Evolutionary conservation across 1,140 invertebrate genomes (phyloP), one percentile per base, ranked within the genome.

Genomic region (Stegodyphus dumicola): DNA sequence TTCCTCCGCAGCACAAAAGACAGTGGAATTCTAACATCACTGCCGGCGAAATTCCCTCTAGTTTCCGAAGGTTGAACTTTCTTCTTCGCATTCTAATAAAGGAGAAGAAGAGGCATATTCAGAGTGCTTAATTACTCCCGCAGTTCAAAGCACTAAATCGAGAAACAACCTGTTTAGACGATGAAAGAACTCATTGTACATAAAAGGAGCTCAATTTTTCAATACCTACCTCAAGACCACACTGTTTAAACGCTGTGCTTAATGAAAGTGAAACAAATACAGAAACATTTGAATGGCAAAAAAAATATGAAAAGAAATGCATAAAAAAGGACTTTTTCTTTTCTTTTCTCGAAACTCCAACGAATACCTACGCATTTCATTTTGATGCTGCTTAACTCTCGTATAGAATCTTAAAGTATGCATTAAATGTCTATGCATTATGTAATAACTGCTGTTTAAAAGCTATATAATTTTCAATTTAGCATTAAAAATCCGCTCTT

Each of bases 241-340:
- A 74, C 70, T 85, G 65, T 84, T 76, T 67, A 84, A 84, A 84
- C 73, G 81, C 56, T 13, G 65, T 67, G 51, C 81, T 76, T 85
- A 85, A 85, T 85, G 81, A 85, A 85, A 85, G 81, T 85, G 81
- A 85, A 85, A 85, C 81, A 85, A 85, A 85, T 77, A 85, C 18
- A 71, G 73, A 65, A 65, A 66, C 81, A 70, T 76, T 70, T 77
- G 64, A 85, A 85, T 83, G 56, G 71, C 70, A 51, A 7, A 17
- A 18, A n/a, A 78, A 33, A 69, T 67, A 78, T 67, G 56, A 9
- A 9, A 60, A 60, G 33, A 33, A 33, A 33, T 33, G 33, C 33
- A 33, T 33, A 60, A 60, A 60, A 60, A 60, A 60, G 56, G 56
- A 60, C 9, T 9, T 60, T 60, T 60, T 9, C 9, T 9, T 60